Base-by-base conservation (phyloP, 2,888 invertebrate species). In the Horisme vitalbata region DNA sequence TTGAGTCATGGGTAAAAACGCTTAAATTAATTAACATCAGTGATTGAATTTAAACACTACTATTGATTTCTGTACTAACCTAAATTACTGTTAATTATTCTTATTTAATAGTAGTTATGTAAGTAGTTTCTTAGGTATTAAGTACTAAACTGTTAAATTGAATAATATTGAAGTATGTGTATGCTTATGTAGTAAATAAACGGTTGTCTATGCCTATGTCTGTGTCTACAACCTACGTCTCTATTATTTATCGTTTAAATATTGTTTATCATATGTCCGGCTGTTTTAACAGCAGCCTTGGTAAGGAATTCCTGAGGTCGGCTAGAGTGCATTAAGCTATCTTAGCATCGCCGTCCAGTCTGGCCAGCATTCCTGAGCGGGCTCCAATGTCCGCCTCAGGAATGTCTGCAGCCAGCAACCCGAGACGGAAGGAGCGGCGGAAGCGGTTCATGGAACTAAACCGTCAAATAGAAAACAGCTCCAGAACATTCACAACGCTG, bases 401-500 rank as follows among this genome's bases (percentile, higher is more conserved):
- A 86, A 86, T 86, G 80, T 76, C 71, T 73, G 69, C 76, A 80
- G 71, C 76, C 72, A 83, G 85, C 83, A 86, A 87, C 83, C 79
- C 87, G 87, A 88, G 85, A 87, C 88, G 88, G 88, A 88, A 88
- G 84, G 79, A 84, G 81, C 83, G 79, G 80, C 88, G 88, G 88
- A 88, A 89, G 87, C 88, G 82, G 86, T 87, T 83, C 86, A 84
- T 83, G 75, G 78, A 85, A 84, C 74, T 66, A 59, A 61, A 57
- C 44, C 14, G 20, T 10, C 23, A 13, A 35, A 38, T 51, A 55
- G 57, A 39, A 60, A 59, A 79, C 81, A n/a, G 66, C 44, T 70
- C 35, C 45, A 57, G 62, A 56, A 56, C 55, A 53, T 39, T 26
- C 27, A 3, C 1, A 8, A 9, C 2, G 8, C 4, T 36, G 6